phyloP scores from a whole-genome alignment of 2,888 invertebrate species.

The Spisula solida region DNA sequence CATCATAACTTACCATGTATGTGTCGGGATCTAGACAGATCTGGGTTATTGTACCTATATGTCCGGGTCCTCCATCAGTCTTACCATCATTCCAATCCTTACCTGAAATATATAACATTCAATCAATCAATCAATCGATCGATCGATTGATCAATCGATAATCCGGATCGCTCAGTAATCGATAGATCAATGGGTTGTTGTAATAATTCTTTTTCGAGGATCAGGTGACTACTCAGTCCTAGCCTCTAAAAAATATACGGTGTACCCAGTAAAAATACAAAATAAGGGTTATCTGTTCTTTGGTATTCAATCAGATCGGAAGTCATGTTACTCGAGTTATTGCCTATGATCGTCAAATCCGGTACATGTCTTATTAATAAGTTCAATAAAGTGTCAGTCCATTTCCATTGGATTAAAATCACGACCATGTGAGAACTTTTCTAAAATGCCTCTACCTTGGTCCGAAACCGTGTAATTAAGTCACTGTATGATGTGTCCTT shows the following conservation, averaged over 20 bases:
- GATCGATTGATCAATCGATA: neutral
- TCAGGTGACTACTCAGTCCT: neutral
- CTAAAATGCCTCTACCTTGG: neutral
- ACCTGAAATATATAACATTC: constrained; percentile 40
- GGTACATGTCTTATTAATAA: too few species aligned
- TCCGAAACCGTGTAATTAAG: neutral
- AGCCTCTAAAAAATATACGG: too few species aligned
- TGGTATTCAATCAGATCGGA: too few species aligned
- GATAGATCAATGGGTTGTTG: neutral
- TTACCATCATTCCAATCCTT: constrained; percentile 58
- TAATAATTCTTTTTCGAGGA: neutral
- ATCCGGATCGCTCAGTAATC: neutral
- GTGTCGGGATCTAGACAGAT: constrained; percentile 51
- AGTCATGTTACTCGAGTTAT: neutral
- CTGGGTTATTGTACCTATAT: constrained; percentile 59
- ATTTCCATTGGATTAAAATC: too few species aligned
- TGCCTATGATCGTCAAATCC: too few species aligned
- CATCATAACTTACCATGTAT: constrained; percentile 27
- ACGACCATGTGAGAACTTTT: neutral
- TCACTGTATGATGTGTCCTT: neutral
- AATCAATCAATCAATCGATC: neutral
- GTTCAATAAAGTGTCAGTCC: too few species aligned
- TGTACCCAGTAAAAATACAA: too few species aligned
- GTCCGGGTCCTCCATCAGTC: constrained; percentile 65
- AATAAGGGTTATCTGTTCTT: too few species aligned